A percentile compares a stretch with the other conserved stretches of the same genome.
Evolutionary conservation across 2,888 invertebrate genomes (phyloP).

Genomic region (Philaethria dido): DNA sequence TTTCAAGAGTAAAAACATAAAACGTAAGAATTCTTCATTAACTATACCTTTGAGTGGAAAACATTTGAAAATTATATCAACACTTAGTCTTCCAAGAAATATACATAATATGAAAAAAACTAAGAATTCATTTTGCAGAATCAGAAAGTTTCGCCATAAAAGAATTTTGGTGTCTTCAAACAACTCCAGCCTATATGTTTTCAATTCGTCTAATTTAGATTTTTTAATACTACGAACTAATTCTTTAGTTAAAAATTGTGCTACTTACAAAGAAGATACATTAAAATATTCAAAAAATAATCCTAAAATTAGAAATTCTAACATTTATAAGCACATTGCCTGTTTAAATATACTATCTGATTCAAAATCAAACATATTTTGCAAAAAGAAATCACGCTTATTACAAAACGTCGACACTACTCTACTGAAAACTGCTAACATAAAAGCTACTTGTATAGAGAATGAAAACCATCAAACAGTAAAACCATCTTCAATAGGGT

Average conservation of each 20-base stretch:
- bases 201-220: conserved; percentile 56
- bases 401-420: conserved; percentile 43
- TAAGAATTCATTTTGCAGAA: conserved; percentile 42
- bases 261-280: conserved; percentile 45
- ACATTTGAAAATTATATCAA: conserved; percentile 63
- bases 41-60: conserved; percentile 58
- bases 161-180: conserved; percentile 50
- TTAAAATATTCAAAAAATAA: conserved; percentile 17
- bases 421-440: conserved; percentile 44
- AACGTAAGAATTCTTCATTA: conserved; percentile 47
- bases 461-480: conserved; percentile 31
- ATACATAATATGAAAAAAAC: conserved; percentile 47
- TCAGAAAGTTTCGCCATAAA: conserved; percentile 48
- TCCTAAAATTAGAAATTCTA: conserved; percentile 8
- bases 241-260: conserved; percentile 56
- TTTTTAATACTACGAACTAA: conserved; percentile 60
- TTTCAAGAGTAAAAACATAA: neutral
- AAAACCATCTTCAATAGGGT: neutral
- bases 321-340: conserved; percentile 29
- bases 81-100: conserved; percentile 68
- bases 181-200: conserved; percentile 45
- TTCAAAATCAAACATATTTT: conserved; percentile 5
- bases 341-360: conserved; percentile 7
- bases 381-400: neutral
- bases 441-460: conserved; percentile 33